Evolutionary conservation across 2,888 invertebrate species (phyloP).

Genomic region (Acanthoscelides obtectus): DNA sequence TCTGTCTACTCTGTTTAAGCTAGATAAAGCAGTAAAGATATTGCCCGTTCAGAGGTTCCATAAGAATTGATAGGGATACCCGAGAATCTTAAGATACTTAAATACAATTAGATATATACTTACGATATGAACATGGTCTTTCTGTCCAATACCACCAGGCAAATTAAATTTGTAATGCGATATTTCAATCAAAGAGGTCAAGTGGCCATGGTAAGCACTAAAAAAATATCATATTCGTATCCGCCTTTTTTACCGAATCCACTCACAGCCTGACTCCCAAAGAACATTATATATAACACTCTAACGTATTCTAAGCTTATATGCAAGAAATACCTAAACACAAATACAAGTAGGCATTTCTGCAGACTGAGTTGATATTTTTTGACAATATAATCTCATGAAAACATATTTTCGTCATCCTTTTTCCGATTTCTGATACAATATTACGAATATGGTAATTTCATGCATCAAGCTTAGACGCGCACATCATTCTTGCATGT

Average conservation of each 20-base stretch:
- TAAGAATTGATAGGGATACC: too few relatives aligned
- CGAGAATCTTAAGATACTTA: background rate
- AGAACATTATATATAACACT: background rate
- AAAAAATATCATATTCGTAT: slow-evolving; percentile 48
- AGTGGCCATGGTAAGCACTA: slow-evolving; percentile 99
- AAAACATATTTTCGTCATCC: too few relatives aligned
- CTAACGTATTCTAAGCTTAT: background rate
- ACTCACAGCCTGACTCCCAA: background rate
- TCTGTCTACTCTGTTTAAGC: too few relatives aligned
- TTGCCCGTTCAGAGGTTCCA: too few relatives aligned
- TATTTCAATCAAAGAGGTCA: slow-evolving; percentile 92
- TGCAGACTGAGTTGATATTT: too few relatives aligned
- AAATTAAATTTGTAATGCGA: slow-evolving; percentile 98
- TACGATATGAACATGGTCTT: slow-evolving; percentile 85
- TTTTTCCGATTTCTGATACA: too few relatives aligned
- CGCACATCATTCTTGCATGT: background rate
- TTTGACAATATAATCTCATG: too few relatives aligned
- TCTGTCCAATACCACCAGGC: slow-evolving; percentile 76
- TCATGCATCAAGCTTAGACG: background rate
- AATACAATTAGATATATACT: slow-evolving; percentile 44
- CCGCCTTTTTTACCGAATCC: slow-evolving; percentile 18
- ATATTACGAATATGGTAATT: background rate
- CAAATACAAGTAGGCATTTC: background rate
- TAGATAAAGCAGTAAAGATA: too few relatives aligned
- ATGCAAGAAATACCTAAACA: background rate